phyloP scores from a whole-genome alignment of 2,797 vertebrate species.

The Myotis planiceps region DNA sequence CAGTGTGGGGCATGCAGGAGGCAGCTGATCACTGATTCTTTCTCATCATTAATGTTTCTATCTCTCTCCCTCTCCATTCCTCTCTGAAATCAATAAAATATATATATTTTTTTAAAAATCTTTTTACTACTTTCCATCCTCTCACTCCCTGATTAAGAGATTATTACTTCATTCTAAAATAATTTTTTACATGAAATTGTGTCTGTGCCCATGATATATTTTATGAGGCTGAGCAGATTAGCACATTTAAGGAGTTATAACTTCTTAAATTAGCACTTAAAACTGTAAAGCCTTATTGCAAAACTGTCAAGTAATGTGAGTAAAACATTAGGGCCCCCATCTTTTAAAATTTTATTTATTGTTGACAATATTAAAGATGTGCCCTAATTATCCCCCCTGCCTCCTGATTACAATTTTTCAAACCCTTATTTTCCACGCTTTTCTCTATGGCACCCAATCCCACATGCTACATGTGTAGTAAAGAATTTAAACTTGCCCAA shows the following conservation, averaged over 20 bases:
- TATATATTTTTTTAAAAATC: neutral
- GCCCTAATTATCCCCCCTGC: too few relatives aligned
- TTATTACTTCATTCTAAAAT: neutral
- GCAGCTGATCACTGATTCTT: too few relatives aligned
- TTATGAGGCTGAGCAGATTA: neutral
- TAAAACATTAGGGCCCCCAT: neutral
- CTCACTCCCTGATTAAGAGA: neutral
- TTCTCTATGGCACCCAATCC: neutral
- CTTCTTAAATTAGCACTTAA: neutral
- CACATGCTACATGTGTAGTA: neutral
- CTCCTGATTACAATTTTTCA: neutral
- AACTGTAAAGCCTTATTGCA: neutral
- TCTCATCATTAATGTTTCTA: too few relatives aligned
- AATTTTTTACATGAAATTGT: neutral
- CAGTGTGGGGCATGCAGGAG: too few relatives aligned
- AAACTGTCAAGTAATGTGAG: neutral
- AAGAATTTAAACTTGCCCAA: neutral
- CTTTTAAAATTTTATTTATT: too few relatives aligned
- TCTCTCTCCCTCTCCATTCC: too few relatives aligned
- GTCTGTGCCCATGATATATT: neutral
- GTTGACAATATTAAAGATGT: too few relatives aligned
- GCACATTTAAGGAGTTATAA: neutral
- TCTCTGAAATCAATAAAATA: too few relatives aligned
- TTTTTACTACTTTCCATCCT: neutral
- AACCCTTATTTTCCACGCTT: neutral